Evolutionary conservation across 2,797 vertebrate species (phyloP), one percentile per base, ranked within the genome.

Genomic region (Sciurus vulgaris): DNA sequence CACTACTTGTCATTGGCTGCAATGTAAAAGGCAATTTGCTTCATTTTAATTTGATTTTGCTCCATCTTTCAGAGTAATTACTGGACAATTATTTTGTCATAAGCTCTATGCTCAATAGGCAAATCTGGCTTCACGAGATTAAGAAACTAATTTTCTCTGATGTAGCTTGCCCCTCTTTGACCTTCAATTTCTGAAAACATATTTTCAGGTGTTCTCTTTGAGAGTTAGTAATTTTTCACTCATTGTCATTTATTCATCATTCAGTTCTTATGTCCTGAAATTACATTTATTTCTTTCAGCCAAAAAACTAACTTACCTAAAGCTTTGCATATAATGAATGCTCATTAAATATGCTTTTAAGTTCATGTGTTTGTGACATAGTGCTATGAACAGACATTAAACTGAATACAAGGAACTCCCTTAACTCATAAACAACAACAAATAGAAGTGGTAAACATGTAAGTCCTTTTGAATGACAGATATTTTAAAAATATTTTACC

Each of bases 1-100:
- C 74, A 91, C 17, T 76, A 41, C 74, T 93, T 94, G 83, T 94
- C 91, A 96, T 41, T 93, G 91, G 88, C 54, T 67, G 85, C 28
- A 90, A 67, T n/a, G 89, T 22, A 91, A 96, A 97, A 96, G 41
- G 88, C 93, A 96, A 78, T 96, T 95, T 92, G 61, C 67, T 95
- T 38, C 56, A 89, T 93, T 96, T 96, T 93, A 95, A 97, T 94
- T 97, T 96, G 83, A 96, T 97, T 95, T 96, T 92, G 70, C 94
- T 91, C 78, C 79, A 91, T 94, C 54, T 91, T 95, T 96, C 94
- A 96, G 87, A 94, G 84, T 93, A 96, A 96, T 97, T 97, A 95
- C 94, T 56, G 15, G 54, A 86, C 83, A 97, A 97, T 96, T 97
- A 98, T 95, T 98, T 95, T 97, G 97, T 97, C 97, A 96, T 67